Evolutionary conservation across 2,113 vertebrate genomes (phyloP), one percentile per base, ranked within the genome.

Genomic region (Heterochromis multidens): DNA sequence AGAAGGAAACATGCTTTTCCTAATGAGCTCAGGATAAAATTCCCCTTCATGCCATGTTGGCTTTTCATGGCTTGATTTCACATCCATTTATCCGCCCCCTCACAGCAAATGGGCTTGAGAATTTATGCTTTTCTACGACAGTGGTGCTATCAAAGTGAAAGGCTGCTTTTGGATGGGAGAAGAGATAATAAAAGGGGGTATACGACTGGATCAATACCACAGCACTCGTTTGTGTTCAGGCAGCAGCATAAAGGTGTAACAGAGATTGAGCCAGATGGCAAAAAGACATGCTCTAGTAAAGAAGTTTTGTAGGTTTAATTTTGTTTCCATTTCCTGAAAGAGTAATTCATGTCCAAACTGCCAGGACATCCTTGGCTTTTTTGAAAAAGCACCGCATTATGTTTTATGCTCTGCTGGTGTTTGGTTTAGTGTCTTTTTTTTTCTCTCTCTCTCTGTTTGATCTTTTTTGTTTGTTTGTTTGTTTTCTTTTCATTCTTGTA

Each of bases 1-100:
- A 90, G 77, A 76, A 83, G 70, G 25, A 88, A 83, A 87, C 87
- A 84, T 80, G 90, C 83, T 87, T 94, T 89, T 92, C 85, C 78
- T 95, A 95, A 96, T 94, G 95, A 96, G 94, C 91, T 94, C 90
- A 89, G 88, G 86, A 90, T 89, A 85, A 93, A 94, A 94, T 88
- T 92, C 84, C 59, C 80, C 81, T 85, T 88, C 92, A 90, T 90
- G 92, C 88, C 81, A 89, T 88, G 93, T 93, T 92, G 87, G 89
- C 93, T 95, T 91, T 94, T 94, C 92, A 94, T 87, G 87, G 90
- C 92, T 93, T 86, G 89, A 94, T 95, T 95, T 96, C 93, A 92
- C 93, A 93, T 95, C 93, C 89, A 91, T 95, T 96, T 95, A 94
- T 91, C 89, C 88, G 29, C 90, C 89, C 81, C 70, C 89, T 86